Evolutionary conservation across 2,113 vertebrate genomes (phyloP).

Genomic region (Cinclus cinclus): DNA sequence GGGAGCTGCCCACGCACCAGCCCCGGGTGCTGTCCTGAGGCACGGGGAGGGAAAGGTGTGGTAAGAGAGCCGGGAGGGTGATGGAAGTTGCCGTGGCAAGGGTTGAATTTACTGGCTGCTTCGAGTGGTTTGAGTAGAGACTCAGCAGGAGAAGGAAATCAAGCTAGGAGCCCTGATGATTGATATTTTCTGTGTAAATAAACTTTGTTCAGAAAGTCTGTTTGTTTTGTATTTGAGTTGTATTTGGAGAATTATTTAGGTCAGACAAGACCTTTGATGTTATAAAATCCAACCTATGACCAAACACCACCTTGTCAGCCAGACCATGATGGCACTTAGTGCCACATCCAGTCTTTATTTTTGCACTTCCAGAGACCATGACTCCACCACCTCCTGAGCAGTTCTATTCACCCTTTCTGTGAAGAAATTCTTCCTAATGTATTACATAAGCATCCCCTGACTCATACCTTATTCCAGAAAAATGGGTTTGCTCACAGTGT

Average conservation of each 20-base stretch:
- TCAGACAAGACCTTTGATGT: neutral
- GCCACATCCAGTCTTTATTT: neutral
- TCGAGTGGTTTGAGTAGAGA: neutral
- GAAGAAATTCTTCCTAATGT: neutral
- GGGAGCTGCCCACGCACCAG: accelerated
- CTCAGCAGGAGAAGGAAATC: neutral
- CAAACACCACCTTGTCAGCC: accelerated
- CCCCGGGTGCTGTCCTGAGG: no score
- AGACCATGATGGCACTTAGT: neutral
- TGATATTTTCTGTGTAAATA: constrained; percentile 29
- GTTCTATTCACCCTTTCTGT: neutral
- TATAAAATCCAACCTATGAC: neutral
- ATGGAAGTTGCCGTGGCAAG: accelerated
- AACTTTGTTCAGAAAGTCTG: neutral
- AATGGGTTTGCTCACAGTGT: neutral
- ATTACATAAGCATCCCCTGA: neutral
- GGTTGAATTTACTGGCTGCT: neutral
- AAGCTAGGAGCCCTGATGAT: neutral
- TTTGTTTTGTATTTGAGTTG: neutral
- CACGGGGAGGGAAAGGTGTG: accelerated
- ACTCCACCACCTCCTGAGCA: neutral
- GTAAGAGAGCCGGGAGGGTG: accelerated
- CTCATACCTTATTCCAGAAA: neutral
- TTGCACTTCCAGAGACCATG: accelerated
- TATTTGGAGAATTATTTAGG: neutral